Conservation (phyloP, 2,888 invertebrate genomes). For the Hymenopus coronatus region DNA sequence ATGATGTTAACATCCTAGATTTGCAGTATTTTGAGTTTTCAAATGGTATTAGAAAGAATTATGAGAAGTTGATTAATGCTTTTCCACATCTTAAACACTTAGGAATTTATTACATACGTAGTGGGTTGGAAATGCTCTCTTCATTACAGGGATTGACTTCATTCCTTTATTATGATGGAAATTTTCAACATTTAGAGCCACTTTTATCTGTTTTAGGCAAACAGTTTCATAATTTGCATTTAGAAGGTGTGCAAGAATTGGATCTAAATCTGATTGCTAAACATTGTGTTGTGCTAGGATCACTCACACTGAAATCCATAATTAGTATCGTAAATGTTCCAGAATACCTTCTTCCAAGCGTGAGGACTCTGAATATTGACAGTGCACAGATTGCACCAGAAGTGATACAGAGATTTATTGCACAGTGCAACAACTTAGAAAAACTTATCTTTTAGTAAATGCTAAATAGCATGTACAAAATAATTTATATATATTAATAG, state of each 20-base stretch:
- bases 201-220: not conserved
- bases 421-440: not conserved
- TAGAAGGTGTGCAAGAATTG: not conserved
- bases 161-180: not conserved
- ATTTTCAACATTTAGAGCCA: not conserved
- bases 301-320: not conserved
- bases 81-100: not conserved
- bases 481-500: too few species aligned
- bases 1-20: not conserved
- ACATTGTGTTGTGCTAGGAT: not conserved
- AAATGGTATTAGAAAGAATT: not conserved
- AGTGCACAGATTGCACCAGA: not conserved
- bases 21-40: not conserved
- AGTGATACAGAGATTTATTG: not conserved
- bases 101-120: not conserved
- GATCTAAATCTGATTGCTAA: not conserved
- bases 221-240: not conserved
- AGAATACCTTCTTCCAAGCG: not conserved
- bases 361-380: not conserved
- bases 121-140: not conserved
- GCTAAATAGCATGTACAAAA: too few species aligned
- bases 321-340: not conserved
- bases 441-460: not conserved
- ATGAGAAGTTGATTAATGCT: not conserved
- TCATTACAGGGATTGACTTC: not conserved